Base-by-base conservation (phyloP, 2,888 invertebrate genomes). In the Poecilus cupreus region DNA sequence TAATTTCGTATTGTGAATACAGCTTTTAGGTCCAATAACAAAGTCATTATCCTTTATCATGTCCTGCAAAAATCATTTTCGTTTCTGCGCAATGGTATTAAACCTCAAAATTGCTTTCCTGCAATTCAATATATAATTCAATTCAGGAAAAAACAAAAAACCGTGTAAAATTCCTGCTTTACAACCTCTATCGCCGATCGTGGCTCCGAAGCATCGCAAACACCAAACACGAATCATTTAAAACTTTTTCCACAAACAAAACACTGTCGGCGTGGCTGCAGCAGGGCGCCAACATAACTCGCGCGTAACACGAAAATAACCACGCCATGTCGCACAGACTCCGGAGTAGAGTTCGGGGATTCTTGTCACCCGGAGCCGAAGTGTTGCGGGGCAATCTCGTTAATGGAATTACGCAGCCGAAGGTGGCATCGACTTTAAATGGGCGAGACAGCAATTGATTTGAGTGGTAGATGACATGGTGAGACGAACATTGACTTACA, bases 351-450 rank as follows among this genome's bases (percentile, higher is more conserved):
- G 43, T 43, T n/a, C n/a, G 43, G 43, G 43, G 1, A 32, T 32
- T 32, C 49, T 74, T 22, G 54, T 54, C 54, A 22, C 20, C 32
- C 32, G 32, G 32, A 32, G 32, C 32, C 32, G 32, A 32, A 32
- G 32, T 32, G 32, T 32, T 13, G 43, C 16, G 18, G 13, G 75
- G 85, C 85, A 87, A 87, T 87, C 86, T 85, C 85, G 83, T 85
- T 87, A 86, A 87, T 87, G 86, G 86, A 86, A 86, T 84, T 72
- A 72, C 46, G 22, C 22, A 16, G 20, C 20, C 11, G 46, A 72
- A 72, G 84, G 85, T 84, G 82, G 84, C 84, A 84, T 85, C 84
- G 84, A 85, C 85, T 86, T 85, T 84, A 85, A 85, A 86, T 85
- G 86, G 10, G 22, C 18, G 43, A 24, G n/a, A 20, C 6, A 86